Percentiles rank a stretch among this genome's conserved stretches.
Evolutionary conservation across 2,888 invertebrate species (phyloP).

Genomic region (Cheilosia soror): DNA sequence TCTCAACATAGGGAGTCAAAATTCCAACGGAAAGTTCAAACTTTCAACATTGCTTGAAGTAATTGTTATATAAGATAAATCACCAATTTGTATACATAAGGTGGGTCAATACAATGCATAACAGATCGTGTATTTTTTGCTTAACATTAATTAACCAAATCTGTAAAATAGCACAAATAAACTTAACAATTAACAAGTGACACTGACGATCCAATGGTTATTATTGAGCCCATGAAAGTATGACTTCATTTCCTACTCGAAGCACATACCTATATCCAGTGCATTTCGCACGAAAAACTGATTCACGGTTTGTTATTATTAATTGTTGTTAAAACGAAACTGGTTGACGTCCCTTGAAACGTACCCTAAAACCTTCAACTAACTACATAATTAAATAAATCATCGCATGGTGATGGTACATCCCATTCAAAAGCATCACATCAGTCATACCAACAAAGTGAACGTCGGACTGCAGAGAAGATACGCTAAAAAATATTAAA

Average conservation of each 20-base stretch:
- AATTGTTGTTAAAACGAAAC: neutral
- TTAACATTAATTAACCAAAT: too few species aligned
- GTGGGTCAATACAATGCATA: too few species aligned
- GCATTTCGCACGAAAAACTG: neutral
- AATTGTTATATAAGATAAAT: too few species aligned
- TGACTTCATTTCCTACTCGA: neutral
- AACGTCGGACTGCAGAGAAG: neutral
- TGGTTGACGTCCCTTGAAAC: neutral
- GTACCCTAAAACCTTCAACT: neutral
- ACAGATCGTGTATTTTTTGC: too few species aligned
- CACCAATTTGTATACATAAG: too few species aligned
- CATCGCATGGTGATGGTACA: neutral
- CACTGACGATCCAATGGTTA: too few species aligned
- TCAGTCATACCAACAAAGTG: neutral
- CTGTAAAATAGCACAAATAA: too few species aligned
- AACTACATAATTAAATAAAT: conserved; percentile 6
- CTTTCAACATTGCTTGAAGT: too few species aligned
- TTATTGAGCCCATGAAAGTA: neutral
- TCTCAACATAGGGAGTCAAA: too few species aligned
- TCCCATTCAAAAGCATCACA: neutral
- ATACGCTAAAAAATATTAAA: neutral
- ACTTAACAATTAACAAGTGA: too few species aligned
- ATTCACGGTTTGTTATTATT: neutral
- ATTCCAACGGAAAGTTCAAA: too few species aligned
- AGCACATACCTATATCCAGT: neutral